Evolutionary conservation across 2,888 invertebrate species (phyloP).

Genomic region (Platynereis dumerilii): DNA sequence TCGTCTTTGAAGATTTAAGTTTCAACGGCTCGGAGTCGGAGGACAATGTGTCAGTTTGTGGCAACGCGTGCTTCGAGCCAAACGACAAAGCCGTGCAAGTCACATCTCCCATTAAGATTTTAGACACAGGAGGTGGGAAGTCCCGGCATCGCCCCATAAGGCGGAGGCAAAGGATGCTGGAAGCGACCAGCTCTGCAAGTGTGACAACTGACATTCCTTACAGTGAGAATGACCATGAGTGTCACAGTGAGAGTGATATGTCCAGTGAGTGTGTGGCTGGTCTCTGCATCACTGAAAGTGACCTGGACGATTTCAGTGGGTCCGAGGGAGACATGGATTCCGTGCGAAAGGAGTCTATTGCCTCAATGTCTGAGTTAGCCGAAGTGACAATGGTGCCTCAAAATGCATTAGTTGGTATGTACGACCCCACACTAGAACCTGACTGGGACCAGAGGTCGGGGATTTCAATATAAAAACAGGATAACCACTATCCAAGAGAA

Average conservation of each 20-base stretch:
- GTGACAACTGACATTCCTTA: background rate
- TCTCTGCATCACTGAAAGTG: conserved; percentile 8
- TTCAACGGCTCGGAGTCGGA: conserved; percentile 7
- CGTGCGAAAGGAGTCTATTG: conserved; percentile 10
- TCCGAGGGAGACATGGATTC: conserved; percentile 5
- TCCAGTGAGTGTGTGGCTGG: background rate
- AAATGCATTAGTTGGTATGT: conserved; percentile 15
- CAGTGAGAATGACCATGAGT: conserved; percentile 3
- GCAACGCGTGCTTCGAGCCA: background rate
- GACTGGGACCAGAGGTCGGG: conserved; percentile 25
- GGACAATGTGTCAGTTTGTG: background rate
- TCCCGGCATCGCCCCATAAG: background rate
- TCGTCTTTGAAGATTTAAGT: background rate
- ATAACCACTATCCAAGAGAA: no score
- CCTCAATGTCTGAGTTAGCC: conserved; percentile 20
- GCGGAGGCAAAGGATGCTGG: background rate
- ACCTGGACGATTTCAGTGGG: conserved; percentile 2
- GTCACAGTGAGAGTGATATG: conserved; percentile 1
- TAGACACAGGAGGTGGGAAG: background rate
- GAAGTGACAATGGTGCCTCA: conserved; percentile 24
- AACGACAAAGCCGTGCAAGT: conserved; percentile 19
- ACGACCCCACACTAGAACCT: conserved; percentile 11
- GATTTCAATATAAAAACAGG: conserved; percentile 18
- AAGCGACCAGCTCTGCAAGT: background rate
- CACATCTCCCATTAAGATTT: conserved; percentile 5